Evolutionary conservation across 2,888 invertebrate species (phyloP).

Genomic region (Synergus itoensis): DNA sequence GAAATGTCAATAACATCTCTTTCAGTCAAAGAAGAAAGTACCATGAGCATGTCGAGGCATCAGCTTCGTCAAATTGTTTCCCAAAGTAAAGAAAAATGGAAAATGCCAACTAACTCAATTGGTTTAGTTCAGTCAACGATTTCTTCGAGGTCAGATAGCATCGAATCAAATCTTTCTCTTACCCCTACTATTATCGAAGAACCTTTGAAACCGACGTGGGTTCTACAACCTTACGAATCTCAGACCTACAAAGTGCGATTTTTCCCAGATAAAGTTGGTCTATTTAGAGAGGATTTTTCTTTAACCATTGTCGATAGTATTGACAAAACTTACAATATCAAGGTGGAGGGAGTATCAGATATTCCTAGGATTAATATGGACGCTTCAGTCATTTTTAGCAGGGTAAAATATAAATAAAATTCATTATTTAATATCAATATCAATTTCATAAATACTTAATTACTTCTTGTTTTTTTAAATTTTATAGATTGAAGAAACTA

Average conservation of each 20-base stretch:
- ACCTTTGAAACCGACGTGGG: constrained; percentile 60
- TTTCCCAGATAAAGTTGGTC: constrained; percentile 60
- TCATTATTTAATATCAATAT: neutral
- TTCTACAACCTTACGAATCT: constrained; percentile 64
- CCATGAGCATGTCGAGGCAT: neutral
- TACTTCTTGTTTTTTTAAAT: constrained; percentile 12
- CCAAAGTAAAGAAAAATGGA: neutral
- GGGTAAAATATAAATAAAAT: constrained; percentile 48
- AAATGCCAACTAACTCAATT: neutral
- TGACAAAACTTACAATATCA: constrained; percentile 57
- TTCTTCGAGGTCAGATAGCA: neutral
- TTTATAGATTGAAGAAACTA: constrained; percentile 55
- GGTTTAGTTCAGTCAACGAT: neutral
- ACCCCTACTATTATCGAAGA: constrained; percentile 50
- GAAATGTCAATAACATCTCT: neutral
- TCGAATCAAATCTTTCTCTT: neutral
- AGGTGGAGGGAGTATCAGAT: constrained; percentile 61
- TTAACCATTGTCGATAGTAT: constrained; percentile 59
- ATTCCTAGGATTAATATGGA: constrained; percentile 66
- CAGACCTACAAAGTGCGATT: constrained; percentile 64
- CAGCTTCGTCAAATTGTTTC: neutral
- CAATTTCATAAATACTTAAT: neutral
- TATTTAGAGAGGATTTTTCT: constrained; percentile 58
- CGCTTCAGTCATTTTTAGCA: constrained; percentile 62
- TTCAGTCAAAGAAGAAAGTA: neutral